Evolutionary conservation across 2,113 vertebrate species (phyloP).

Genomic region (Callionymus lyra): DNA sequence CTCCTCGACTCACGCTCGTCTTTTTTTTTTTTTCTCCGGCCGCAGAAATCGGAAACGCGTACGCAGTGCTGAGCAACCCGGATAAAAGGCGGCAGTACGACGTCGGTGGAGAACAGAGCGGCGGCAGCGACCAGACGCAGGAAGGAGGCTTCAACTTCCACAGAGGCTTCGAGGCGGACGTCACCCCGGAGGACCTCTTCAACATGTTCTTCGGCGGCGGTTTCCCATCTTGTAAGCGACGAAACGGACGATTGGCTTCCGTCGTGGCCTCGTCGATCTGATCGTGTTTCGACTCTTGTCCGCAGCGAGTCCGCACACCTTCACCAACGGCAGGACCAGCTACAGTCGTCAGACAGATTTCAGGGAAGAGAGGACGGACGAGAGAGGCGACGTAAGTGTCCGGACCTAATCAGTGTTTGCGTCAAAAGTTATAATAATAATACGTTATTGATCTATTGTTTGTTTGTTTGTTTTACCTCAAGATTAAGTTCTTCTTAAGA

Average conservation of each 20-base stretch:
- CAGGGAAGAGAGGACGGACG: conserved; percentile 82
- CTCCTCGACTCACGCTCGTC: too few relatives aligned
- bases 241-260: too few relatives aligned
- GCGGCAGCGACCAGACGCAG: conserved; percentile 71
- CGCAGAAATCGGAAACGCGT: conserved; percentile 92
- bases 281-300: conserved; percentile 17
- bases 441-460: too few relatives aligned
- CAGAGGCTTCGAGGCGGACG: conserved; percentile 88
- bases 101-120: conserved; percentile 80
- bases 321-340: conserved; percentile 80
- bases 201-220: conserved; percentile 97
- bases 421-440: too few relatives aligned
- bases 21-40: not conserved
- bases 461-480: too few relatives aligned
- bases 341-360: conserved; percentile 82
- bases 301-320: conserved; percentile 80
- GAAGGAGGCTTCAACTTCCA: conserved; percentile 87
- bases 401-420: not conserved
- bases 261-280: too few relatives aligned
- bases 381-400: conserved; percentile 82
- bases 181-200: conserved; percentile 95
- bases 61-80: conserved; percentile 89
- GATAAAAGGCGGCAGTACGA: conserved; percentile 93
- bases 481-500: too few relatives aligned
- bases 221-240: conserved; percentile 88